Percentiles rank a stretch among this genome's conserved stretches.
phyloP scores from a whole-genome alignment of 1,140 invertebrate species.

The Bicyclus anynana region DNA sequence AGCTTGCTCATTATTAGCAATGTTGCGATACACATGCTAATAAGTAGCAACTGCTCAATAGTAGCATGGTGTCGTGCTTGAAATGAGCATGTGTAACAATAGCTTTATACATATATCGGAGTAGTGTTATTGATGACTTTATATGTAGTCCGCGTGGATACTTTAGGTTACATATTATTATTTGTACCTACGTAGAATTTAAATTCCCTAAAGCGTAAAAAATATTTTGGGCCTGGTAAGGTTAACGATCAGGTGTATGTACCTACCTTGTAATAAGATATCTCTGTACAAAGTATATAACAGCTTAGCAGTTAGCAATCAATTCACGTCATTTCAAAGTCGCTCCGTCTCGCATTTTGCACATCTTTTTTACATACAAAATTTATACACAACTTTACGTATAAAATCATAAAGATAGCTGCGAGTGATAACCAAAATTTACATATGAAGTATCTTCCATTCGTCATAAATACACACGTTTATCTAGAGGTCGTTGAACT shows the following conservation, averaged over 20 bases:
- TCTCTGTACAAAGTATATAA: not conserved
- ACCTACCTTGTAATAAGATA: not conserved
- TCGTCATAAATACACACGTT: slow-evolving; percentile 17
- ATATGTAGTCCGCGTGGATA: no score
- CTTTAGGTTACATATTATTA: no score
- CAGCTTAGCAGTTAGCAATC: not conserved
- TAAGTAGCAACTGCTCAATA: no score
- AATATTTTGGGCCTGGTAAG: not conserved
- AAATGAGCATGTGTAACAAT: no score
- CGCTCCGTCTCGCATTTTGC: not conserved
- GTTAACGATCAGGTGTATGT: not conserved
- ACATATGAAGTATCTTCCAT: slow-evolving; percentile 7
- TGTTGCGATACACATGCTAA: no score
- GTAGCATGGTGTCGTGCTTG: no score
- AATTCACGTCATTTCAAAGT: not conserved
- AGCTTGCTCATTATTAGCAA: no score
- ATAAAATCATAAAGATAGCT: slow-evolving; percentile 1
- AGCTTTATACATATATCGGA: no score
- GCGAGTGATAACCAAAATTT: slow-evolving; percentile 5
- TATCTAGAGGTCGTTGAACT: slow-evolving; percentile 53
- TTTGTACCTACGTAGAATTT: not conserved
- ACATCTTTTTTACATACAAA: not conserved
- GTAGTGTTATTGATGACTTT: no score
- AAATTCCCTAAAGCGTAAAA: not conserved
- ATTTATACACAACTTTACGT: not conserved